These are phyloP conservation scores for Digitonthophagus gazella DNA, from an alignment of 2,888 invertebrate species.

Conservation along the genomic window DNA sequence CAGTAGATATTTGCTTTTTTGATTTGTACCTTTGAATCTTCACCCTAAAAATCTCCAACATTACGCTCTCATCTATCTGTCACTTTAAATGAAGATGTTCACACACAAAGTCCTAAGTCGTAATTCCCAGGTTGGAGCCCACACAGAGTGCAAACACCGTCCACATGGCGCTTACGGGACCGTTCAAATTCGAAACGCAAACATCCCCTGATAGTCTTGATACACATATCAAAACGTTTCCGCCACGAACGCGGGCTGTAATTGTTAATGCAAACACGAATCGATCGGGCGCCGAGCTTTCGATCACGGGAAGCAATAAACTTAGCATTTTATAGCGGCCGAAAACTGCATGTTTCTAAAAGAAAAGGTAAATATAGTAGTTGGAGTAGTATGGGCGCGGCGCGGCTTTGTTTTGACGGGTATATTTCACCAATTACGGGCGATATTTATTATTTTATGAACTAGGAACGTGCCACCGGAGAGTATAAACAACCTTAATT, in stretches of 20 bases:
- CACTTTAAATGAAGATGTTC: neutral
- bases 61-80: neutral
- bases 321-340: neutral
- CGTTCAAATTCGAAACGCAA: conserved; percentile 12
- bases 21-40: neutral
- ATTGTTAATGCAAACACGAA: conserved; percentile 10
- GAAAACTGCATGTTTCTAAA: neutral
- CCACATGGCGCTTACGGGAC: neutral
- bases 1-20: too few relatives aligned
- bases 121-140: neutral
- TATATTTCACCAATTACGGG: conserved; percentile 33
- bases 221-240: conserved; percentile 13
- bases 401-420: conserved; percentile 21
- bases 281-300: neutral
- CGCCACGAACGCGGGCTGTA: neutral
- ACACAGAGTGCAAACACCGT: neutral
- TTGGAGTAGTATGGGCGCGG: neutral
- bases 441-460: conserved; percentile 36
- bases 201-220: conserved; percentile 9
- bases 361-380: neutral
- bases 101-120: neutral
- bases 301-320: neutral
- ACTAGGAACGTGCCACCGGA: conserved; percentile 27
- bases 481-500: conserved; percentile 34
- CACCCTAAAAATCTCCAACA: neutral